Base-by-base conservation (phyloP, 2,113 vertebrate genomes). In the Redunca redunca region DNA sequence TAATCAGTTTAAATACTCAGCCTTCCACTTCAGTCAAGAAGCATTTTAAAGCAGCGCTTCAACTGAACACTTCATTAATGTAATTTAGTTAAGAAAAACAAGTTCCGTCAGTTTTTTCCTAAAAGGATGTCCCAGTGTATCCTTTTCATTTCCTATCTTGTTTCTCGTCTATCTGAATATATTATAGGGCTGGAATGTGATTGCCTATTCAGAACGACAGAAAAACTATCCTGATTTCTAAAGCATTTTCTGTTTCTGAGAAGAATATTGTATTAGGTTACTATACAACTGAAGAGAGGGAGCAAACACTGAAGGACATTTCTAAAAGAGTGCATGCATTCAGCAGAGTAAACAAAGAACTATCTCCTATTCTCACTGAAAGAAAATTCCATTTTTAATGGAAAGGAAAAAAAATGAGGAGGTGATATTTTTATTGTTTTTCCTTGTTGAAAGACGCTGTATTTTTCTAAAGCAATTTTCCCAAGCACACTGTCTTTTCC, bases 1-100 rank as follows among this genome's bases (percentile, higher is more conserved):
- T 98, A 98, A 98, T 97, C 96, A 98, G 93, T 98, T 97, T 97
- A 97, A 98, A 98, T 98, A 97, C 97, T 95, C 95, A 98, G 87
- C 89, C 80, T 95, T 97, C 97, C 90, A 97, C 97, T 98, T 97
- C 90, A 97, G 94, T 97, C 43, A 80, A 98, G 97, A 90, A 97
- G 95, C 81, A 67, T 97, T 96, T 97, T 89, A 93, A 95, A 97
- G 89, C 88, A 48, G 95, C 0, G 84, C 97, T 97, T 97, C 97
- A 95, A 6, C 94, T n/a, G 95, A 96, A 94, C 95, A 96, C 97
- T 98, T 98, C 97, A 97, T 98, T 98, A 98, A 96, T 97, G 96
- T 96, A 97, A 98, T 98, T 97, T 96, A 77, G 87, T 98, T 98
- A 97, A 96, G 97, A 97, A 96, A 97, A 97, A 98, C 95, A 97